A percentile compares a stretch with the other conserved stretches of the same genome.
Conservation (phyloP, 2,797 vertebrate genomes). For the Nothura maculosa region DNA sequence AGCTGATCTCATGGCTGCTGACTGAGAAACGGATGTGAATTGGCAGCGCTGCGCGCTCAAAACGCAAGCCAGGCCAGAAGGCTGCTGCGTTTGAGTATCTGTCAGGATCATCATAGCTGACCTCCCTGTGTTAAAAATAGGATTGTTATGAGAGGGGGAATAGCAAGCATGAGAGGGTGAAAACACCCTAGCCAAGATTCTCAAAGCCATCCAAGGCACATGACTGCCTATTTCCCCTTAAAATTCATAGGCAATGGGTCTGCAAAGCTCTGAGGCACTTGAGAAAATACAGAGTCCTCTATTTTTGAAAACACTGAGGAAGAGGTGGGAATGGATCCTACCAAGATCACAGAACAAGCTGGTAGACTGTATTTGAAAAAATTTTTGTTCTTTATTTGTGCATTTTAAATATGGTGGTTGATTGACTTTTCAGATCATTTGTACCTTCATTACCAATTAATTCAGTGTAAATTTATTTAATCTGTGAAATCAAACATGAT, state of each 20-base stretch:
- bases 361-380: not conserved
- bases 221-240: not conserved
- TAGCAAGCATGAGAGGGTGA: not conserved
- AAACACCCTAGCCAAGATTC: not conserved
- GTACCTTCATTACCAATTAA: not conserved
- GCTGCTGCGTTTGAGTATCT: not conserved
- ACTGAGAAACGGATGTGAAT: conserved; percentile 57
- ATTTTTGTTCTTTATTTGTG: not conserved
- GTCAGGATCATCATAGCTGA: conserved; percentile 23
- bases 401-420: not conserved
- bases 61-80: conserved; percentile 13
- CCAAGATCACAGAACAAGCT: accelerated
- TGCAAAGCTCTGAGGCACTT: not conserved
- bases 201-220: not conserved
- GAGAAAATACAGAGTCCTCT: not conserved
- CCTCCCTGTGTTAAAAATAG: conserved; percentile 13
- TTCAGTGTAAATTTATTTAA: conserved; percentile 10
- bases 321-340: not conserved
- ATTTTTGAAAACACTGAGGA: not conserved
- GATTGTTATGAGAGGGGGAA: not conserved
- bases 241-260: not conserved
- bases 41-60: conserved; percentile 16
- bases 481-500: too few relatives aligned
- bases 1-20: conserved; percentile 64
- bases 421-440: conserved; percentile 8